phyloP scores from a whole-genome alignment of 2,888 invertebrate species.

The Drosophila rubida region DNA sequence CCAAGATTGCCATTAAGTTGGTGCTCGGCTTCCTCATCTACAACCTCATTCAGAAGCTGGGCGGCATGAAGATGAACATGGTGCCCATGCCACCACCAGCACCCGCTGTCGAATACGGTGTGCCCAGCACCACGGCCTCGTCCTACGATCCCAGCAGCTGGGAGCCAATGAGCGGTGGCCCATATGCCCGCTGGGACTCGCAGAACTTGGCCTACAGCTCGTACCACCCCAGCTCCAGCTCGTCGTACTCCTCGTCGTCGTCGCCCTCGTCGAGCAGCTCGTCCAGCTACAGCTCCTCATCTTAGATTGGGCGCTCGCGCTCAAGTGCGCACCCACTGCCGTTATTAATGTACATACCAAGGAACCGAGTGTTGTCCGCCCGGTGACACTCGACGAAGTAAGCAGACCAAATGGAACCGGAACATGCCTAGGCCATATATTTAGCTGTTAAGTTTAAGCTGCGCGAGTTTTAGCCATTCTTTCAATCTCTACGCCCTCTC shows the following conservation, averaged over 20 bases:
- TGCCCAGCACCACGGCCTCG: constrained; percentile 89
- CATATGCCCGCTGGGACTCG: constrained; percentile 92
- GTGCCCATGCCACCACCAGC: constrained; percentile 86
- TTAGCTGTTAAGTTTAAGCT: constrained; percentile 59
- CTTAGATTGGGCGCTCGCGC: constrained; percentile 52
- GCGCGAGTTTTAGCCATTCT: constrained; percentile 74
- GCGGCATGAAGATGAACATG: constrained; percentile 92
- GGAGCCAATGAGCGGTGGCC: constrained; percentile 90
- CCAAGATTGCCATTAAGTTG: constrained; percentile 92
- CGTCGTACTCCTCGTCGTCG: constrained; percentile 71
- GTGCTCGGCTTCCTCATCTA: constrained; percentile 93
- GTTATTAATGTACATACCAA: constrained; percentile 67
- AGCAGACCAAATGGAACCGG: constrained; percentile 71
- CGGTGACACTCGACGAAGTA: constrained; percentile 50
- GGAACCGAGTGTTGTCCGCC: constrained; percentile 41
- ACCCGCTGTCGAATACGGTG: constrained; percentile 89
- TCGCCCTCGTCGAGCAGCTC: constrained; percentile 70
- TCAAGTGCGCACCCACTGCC: constrained; percentile 32
- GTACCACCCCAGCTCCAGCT: constrained; percentile 88
- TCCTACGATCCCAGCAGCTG: constrained; percentile 89
- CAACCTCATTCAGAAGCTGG: constrained; percentile 92
- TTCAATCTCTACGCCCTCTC: constrained; percentile 20
- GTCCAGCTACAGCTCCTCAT: constrained; percentile 78
- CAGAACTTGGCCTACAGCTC: constrained; percentile 90
- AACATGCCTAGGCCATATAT: constrained; percentile 74